Evolutionary conservation across 64 coral and sea anemone genomes (phyloP).

Genomic region (Montipora foliosa): DNA sequence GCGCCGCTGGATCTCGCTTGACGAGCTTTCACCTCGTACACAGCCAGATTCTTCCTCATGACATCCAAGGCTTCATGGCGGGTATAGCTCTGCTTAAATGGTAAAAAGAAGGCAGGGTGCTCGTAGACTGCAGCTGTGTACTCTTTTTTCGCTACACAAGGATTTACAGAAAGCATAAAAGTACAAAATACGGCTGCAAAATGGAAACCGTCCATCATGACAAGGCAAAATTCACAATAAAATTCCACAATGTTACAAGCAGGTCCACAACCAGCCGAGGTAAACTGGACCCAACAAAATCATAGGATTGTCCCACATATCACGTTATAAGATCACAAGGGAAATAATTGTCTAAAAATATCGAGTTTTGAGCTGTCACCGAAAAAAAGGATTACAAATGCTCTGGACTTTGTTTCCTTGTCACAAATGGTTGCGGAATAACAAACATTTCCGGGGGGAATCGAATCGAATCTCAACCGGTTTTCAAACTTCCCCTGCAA

Average conservation of each 20-base stretch:
- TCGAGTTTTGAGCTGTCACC: too few species aligned
- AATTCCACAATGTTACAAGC: neutral
- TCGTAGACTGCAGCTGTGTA: slow-evolving; percentile 92
- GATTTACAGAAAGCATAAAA: neutral
- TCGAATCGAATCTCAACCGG: too few species aligned
- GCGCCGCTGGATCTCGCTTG: slow-evolving; percentile 66
- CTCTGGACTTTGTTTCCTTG: too few species aligned
- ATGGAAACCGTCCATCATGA: neutral
- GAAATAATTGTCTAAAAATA: too few species aligned
- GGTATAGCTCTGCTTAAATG: neutral
- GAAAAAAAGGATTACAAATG: too few species aligned
- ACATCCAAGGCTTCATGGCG: slow-evolving; percentile 74
- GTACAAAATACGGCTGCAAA: neutral
- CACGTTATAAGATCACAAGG: too few species aligned
- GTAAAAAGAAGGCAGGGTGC: slow-evolving; percentile 61
- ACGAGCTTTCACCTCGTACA: slow-evolving; percentile 72
- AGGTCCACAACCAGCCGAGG: neutral
- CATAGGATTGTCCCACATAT: too few species aligned
- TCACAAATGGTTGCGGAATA: too few species aligned
- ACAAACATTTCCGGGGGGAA: too few species aligned
- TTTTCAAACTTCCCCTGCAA: too few species aligned
- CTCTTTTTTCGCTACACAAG: neutral
- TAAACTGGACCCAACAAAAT: neutral
- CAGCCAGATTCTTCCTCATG: slow-evolving; percentile 81
- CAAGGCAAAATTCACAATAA: neutral